Conservation (phyloP, 1,140 invertebrate genomes). For the Trichonephila clavipes region DNA sequence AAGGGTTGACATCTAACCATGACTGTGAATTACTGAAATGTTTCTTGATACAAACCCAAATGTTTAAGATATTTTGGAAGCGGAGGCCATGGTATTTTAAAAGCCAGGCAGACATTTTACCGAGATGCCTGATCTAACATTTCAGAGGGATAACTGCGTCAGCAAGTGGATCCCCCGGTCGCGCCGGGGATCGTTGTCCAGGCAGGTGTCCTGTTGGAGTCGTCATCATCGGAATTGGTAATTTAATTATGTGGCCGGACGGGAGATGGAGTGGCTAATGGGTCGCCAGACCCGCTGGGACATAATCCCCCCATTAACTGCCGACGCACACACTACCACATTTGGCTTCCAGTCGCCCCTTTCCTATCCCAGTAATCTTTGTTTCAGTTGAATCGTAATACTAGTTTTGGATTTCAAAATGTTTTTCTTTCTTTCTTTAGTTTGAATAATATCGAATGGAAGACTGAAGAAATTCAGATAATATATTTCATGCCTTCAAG, state of each 20-base stretch:
- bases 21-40: no score
- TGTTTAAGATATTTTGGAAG: no score
- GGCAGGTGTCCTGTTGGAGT: neutral
- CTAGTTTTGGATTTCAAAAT: no score
- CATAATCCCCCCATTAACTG: constrained; percentile 70
- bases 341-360: neutral
- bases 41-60: no score
- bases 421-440: no score
- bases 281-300: constrained; percentile 61
- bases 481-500: no score
- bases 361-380: neutral
- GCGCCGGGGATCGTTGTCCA: neutral
- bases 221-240: constrained; percentile 76
- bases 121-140: neutral
- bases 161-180: neutral
- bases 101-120: no score
- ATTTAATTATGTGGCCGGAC: constrained; percentile 75
- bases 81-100: no score
- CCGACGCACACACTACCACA: constrained; percentile 24
- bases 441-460: no score
- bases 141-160: neutral
- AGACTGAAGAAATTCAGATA: no score
- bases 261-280: constrained; percentile 75
- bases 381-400: no score
- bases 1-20: no score